Percentiles rank a stretch among this genome's conserved stretches.
These are phyloP conservation scores for Neomicropteryx cornuta DNA, from an alignment of 1,140 invertebrate genomes.

Conservation along the genomic window DNA sequence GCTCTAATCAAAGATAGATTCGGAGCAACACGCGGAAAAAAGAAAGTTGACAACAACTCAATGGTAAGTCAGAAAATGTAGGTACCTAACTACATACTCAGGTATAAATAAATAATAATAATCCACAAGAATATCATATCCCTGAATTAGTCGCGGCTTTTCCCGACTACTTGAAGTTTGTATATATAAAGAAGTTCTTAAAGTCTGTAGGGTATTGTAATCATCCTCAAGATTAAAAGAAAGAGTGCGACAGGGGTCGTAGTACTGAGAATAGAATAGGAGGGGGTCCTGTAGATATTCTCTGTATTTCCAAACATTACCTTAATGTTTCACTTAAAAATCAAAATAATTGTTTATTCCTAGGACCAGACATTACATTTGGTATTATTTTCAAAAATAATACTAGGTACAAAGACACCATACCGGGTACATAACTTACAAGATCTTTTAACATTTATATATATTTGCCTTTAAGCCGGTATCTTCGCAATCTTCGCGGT, in stretches of 20 bases:
- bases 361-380: too few species aligned
- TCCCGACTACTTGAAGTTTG: slow-evolving; percentile 1
- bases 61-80: slow-evolving; percentile 45
- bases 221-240: slow-evolving; percentile 1
- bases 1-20: slow-evolving; percentile 70
- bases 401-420: too few species aligned
- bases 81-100: slow-evolving; percentile 1
- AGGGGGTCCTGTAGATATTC: too few species aligned
- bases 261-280: too few species aligned
- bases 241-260: neutral
- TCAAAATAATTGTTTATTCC: too few species aligned
- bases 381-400: too few species aligned
- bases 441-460: too few species aligned
- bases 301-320: too few species aligned
- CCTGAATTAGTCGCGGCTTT: slow-evolving; percentile 4
- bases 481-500: too few species aligned
- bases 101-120: slow-evolving; percentile 7
- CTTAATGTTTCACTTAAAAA: too few species aligned
- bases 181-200: slow-evolving; percentile 6
- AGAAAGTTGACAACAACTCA: slow-evolving; percentile 49
- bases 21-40: slow-evolving; percentile 40
- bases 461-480: too few species aligned
- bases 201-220: slow-evolving; percentile 2
- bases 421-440: too few species aligned
- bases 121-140: slow-evolving; percentile 4